A percentile compares a stretch with the other conserved stretches of the same genome.
These are phyloP conservation scores for Ophioderma brevispina DNA, from an alignment of 35 echinoderm and acorn worm species.

Conservation along the genomic window DNA sequence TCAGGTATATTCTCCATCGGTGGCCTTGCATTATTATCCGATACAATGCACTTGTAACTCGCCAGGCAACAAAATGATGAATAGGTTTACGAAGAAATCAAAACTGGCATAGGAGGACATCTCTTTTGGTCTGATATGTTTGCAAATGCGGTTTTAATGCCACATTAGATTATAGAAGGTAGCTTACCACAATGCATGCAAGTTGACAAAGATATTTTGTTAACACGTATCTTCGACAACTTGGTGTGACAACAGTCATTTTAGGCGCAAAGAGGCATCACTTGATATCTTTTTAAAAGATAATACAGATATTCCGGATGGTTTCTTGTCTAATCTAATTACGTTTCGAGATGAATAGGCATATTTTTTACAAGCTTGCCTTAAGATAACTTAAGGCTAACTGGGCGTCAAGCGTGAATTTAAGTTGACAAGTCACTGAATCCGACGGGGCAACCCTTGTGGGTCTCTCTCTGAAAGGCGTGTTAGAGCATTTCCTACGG, in stretches of 20 bases:
- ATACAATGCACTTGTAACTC: no score
- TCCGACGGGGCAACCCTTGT: not conserved
- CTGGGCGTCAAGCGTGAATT: not conserved
- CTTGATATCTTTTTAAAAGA: slow-evolving; percentile 1
- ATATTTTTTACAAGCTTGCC: not conserved
- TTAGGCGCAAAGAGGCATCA: not conserved
- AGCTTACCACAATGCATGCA: not conserved
- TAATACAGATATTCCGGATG: slow-evolving; percentile 10
- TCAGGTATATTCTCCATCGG: no score
- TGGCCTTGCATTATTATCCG: no score
- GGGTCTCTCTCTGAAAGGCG: not conserved
- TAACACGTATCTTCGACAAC: not conserved
- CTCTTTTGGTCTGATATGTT: no score
- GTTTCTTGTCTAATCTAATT: not conserved
- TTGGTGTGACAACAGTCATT: not conserved
- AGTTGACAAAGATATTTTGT: not conserved
- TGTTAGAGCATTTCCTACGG: not conserved
- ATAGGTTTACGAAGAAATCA: no score
- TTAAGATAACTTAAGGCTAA: not conserved
- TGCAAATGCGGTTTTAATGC: no score
- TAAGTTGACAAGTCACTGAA: not conserved
- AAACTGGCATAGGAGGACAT: no score
- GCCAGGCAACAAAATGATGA: no score
- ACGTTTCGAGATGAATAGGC: not conserved
- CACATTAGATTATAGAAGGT: no score